Evolutionary conservation across 2,888 invertebrate species (phyloP), one percentile per base, ranked within the genome.

Genomic region (Neoitamus cyanurus): DNA sequence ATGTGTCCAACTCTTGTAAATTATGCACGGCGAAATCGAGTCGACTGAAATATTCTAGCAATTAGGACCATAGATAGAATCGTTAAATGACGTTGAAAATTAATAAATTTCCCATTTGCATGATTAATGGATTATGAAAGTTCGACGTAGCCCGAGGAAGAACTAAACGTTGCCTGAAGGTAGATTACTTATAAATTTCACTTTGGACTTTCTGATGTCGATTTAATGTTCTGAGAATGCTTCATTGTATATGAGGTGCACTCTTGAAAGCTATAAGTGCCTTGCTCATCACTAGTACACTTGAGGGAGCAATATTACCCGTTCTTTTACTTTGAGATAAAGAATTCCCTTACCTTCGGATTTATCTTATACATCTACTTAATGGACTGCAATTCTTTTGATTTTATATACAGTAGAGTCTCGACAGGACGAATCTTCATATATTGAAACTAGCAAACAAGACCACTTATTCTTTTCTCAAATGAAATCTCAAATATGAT

Each of bases 1-100:
- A 77, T 77, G 46, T 28, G 77, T 37, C 42, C 28, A 46, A 42
- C 20, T 77, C 42, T 77, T 42, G 46, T 73, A 42, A 46, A 77
- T 77, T 77, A 77, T 46, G 77, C 46, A 77, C 5, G 30, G 15
- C 20, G 58, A 20, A 42, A 58, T 58, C 25, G 58, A 58, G 58
- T 2, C 9, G 58, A 58, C 25, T 58, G 58, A 58, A 58, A 58
- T 58, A 58, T 58, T 58, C 9, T 58, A 58, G 58, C 58, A 58
- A 58, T 58, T 58, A 58, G 58, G 58, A 58, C 58, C 58, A 58
- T 58, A 58, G 58, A 58, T 58, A 58, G 58, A 58, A 58, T 58
- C 25, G 58, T 58, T 58, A 58, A 58, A 58, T 58, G 20, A 25
- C 58, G 15, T 58, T 58, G 58, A 58, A 58, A 58, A 58, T 58